Percentiles rank a stretch among this genome's conserved stretches.
Conservation (phyloP, 2,797 vertebrate genomes). For the Halcyon smyrnensis region DNA sequence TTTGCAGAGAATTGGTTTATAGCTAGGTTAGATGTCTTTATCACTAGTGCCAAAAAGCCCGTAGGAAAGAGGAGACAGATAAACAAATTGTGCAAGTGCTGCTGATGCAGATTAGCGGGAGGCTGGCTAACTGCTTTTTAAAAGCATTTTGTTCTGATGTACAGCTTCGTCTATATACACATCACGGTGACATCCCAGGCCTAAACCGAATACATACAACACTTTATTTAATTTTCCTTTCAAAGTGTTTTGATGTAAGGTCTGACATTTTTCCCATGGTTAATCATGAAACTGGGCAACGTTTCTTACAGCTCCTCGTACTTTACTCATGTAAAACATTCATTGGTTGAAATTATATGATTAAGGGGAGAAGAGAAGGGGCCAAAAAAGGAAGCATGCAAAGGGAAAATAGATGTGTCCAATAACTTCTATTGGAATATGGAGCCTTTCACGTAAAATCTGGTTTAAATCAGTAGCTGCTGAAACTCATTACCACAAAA, state of each 20-base stretch:
- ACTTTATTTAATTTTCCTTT: constrained; percentile 18
- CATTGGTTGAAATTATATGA: not conserved
- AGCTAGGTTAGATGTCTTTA: constrained; percentile 30
- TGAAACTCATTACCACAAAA: not conserved
- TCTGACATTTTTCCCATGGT: constrained; percentile 47
- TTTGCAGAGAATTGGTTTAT: not conserved
- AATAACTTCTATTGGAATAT: not conserved
- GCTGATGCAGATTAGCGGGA: constrained; percentile 20
- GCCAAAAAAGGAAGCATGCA: constrained; percentile 45
- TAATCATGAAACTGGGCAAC: constrained; percentile 38
- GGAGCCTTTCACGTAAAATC: constrained; percentile 29
- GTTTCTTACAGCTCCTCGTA: not conserved
- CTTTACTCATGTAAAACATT: constrained; percentile 43
- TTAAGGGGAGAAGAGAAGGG: constrained; percentile 4
- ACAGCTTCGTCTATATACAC: not conserved
- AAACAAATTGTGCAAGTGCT: constrained; percentile 41
- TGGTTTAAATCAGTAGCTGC: constrained; percentile 61
- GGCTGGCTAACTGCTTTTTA: not conserved
- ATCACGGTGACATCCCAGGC: not conserved
- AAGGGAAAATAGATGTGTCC: constrained; percentile 17
- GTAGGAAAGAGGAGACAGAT: constrained; percentile 9
- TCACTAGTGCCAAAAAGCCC: not conserved
- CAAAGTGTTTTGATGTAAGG: constrained; percentile 5
- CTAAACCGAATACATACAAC: not conserved
- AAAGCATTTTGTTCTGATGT: constrained; percentile 6